Percentiles rank a stretch among this genome's conserved stretches.
phyloP scores from a whole-genome alignment of 2,797 vertebrate genomes.

The Discoglossus pictus region DNA sequence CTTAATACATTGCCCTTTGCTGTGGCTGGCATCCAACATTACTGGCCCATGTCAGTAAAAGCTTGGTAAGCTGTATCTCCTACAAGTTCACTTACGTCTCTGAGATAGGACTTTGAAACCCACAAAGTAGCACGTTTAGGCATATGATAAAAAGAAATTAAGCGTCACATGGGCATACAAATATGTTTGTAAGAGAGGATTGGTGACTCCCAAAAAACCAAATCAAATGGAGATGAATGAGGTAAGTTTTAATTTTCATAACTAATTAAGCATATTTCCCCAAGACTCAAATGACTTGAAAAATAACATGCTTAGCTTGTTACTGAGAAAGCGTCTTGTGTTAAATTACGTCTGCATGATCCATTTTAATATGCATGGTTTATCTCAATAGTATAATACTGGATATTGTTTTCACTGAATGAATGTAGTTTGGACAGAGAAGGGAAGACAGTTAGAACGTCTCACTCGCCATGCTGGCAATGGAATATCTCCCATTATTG shows the following conservation, averaged over 20 bases:
- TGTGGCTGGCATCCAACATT: no score
- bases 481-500: conserved; percentile 30
- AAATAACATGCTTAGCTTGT: not conserved
- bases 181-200: not conserved
- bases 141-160: not conserved
- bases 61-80: no score
- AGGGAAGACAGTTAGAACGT: conserved; percentile 6
- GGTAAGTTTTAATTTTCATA: conserved; percentile 24
- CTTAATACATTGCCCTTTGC: no score
- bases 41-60: no score
- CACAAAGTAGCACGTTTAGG: not conserved
- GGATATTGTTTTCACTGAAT: conserved; percentile 32
- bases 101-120: conserved; percentile 15
- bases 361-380: conserved; percentile 32
- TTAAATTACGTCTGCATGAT: conserved; percentile 46
- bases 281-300: conserved; percentile 33
- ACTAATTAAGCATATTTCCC: conserved; percentile 41
- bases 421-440: conserved; percentile 12
- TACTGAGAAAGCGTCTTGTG: conserved; percentile 25
- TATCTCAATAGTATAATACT: conserved; percentile 26
- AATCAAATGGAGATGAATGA: conserved; percentile 12
- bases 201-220: not conserved
- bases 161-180: conserved; percentile 35
- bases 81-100: no score
- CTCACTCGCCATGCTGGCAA: not conserved